Evolutionary conservation across 2,797 vertebrate species (phyloP), one percentile per base, ranked within the genome.

Genomic region (Phalanger gymnotis): DNA sequence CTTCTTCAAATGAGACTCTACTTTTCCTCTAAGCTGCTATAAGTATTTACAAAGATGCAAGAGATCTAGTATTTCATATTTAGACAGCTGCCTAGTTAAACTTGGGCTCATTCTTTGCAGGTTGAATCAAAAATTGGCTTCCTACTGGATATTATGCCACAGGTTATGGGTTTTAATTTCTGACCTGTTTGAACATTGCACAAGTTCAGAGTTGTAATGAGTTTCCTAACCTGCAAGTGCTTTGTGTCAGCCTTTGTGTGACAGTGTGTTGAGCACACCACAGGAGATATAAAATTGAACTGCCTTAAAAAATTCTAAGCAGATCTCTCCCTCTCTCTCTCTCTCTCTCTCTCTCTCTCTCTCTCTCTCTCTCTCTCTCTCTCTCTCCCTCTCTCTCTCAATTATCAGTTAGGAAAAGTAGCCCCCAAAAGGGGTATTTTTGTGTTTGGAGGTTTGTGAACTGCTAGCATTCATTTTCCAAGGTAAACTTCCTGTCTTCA

Each of bases 151-250:
- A 92, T 5, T 93, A 31, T 58, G 91, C 91, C 95, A 57, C 5
- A 96, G 94, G 96, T 97, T 96, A 94, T 66, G 90, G 97, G 98
- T 51, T 95, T 96, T 95, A 91, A 98, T 97, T 98, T 97, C 95
- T 97, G 95, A 97, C 92, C 93, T 95, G 81, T 92, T 56, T 31
- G 81, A 93, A 94, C 97, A 93, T 61, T 94, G 90, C 66, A 54
- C 28, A 30, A 31, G 54, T 95, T 97, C 94, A 97, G 96, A 93
- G 96, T 61, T 92, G 96, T 96, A 96, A 98, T 97, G 96, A 92
- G 90, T 96, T 97, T 98, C 96, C 95, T 96, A 81, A 92, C 96
- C 93, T 40, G 52, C 4, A 0, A 19, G 19, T 54, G 28, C 91
- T 94, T 19, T 90, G 96, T 95, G 96, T 96, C 96, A 93, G 94